Evolutionary conservation across 2,113 vertebrate species (phyloP).

Genomic region (Astur gentilis): DNA sequence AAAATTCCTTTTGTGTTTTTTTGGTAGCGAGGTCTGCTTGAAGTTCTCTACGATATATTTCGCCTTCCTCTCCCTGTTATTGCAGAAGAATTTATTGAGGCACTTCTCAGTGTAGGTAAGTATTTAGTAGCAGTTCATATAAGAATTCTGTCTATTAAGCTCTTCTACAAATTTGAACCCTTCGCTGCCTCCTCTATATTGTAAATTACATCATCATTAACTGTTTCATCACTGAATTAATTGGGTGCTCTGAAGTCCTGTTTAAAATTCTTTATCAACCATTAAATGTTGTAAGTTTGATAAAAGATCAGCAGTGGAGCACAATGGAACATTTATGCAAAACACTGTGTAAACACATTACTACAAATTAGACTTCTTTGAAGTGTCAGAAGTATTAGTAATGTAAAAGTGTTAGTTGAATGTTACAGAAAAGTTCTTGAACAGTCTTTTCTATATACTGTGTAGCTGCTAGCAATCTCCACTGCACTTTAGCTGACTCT

Average conservation of each 20-base stretch:
- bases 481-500: background rate
- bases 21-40: constrained; percentile 87
- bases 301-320: background rate
- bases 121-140: background rate
- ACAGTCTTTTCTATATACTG: background rate
- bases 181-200: background rate
- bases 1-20: background rate
- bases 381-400: background rate
- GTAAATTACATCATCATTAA: background rate
- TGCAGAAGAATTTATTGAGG: constrained; percentile 94
- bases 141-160: background rate
- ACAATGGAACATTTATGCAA: background rate
- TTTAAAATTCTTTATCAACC: background rate
- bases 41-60: constrained; percentile 97
- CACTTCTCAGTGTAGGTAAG: constrained; percentile 93
- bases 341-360: background rate
- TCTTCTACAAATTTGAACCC: background rate
- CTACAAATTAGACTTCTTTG: background rate
- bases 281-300: background rate
- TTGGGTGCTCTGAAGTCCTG: background rate
- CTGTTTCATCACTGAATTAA: background rate
- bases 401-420: background rate
- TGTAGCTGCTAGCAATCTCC: background rate
- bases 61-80: constrained; percentile 90
- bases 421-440: background rate